Evolutionary conservation across 2,888 invertebrate genomes (phyloP), one percentile per base, ranked within the genome.

Genomic region (Synanthedon andrenaeformis): DNA sequence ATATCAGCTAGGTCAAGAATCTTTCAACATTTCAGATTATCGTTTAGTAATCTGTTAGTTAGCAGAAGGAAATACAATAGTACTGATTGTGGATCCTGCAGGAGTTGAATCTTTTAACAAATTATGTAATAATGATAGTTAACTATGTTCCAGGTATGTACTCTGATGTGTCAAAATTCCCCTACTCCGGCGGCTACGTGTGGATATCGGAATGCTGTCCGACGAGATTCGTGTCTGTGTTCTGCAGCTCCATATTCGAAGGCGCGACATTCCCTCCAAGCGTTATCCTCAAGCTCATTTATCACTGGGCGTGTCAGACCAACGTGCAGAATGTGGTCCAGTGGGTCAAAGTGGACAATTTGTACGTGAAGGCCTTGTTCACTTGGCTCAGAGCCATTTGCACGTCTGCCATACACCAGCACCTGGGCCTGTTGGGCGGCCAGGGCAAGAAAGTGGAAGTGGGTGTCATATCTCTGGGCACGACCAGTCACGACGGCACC

Each of bases 221-320:
- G 0, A 93, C 93, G 8, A 90, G 93, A 51, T 95, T 94, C 71
- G 93, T 96, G 4, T 96, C 96, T 0, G 95, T 96, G 0, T 96
- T 95, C 78, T 92, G 92, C 59, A 94, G 95, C 35, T 96, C 96
- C 0, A 89, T 96, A 53, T 96, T 96, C 69, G 96, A 96, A 78
- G 93, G 93, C 0, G 93, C 95, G 2, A 92, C 94, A 0, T 94
- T 96, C 78, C 93, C 94, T 0, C 96, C 96, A 0, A 93, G 93
- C 42, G 92, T 94, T 0, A 84, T 96, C 8, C 80, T 96, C 1
- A 96, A 96, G 66, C 85, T 96, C 0, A 90, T 96, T 53, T 96
- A 96, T 78, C 96, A 96, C 73, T 96, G 96, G 96, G 91, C 95
- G 0, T 96, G 96, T 62, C 96, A 96, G 73, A 96, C 96, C 0